These are phyloP conservation scores for Campoplex nolae DNA, from an alignment of 2,888 invertebrate species.

Conservation along the genomic window DNA sequence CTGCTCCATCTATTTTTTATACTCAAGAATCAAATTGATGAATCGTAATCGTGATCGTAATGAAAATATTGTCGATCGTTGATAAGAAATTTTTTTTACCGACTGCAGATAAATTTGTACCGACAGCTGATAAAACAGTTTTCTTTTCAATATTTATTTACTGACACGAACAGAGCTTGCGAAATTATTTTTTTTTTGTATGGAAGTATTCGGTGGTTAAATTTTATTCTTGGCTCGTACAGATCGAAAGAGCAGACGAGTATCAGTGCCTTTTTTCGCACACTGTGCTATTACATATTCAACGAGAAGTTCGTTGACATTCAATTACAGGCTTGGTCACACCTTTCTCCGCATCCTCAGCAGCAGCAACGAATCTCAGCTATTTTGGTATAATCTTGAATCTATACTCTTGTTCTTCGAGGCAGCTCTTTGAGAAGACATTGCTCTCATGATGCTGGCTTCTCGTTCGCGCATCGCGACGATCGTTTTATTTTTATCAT, in stretches of 20 bases:
- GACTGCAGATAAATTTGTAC: not conserved
- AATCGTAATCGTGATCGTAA: not conserved
- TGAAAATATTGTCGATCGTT: too few relatives aligned
- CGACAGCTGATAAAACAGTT: not conserved
- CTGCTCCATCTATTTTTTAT: not conserved
- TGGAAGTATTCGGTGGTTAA: not conserved
- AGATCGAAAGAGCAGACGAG: not conserved
- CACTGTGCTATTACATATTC: not conserved
- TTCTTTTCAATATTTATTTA: not conserved
- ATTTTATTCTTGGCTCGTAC: not conserved
- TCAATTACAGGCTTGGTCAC: slow-evolving; percentile 12
- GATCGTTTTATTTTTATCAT: not conserved
- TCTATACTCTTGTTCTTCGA: slow-evolving; percentile 11
- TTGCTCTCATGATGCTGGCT: not conserved
- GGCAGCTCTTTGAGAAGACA: not conserved
- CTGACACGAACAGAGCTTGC: not conserved
- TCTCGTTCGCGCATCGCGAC: not conserved
- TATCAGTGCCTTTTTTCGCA: not conserved
- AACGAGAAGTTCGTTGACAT: slow-evolving; percentile 2
- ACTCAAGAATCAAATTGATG: not conserved
- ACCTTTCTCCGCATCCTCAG: slow-evolving; percentile 4
- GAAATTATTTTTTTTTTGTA: not conserved
- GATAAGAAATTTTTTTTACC: not conserved
- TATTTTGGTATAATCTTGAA: slow-evolving; percentile 15
- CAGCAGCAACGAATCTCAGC: not conserved